These are phyloP conservation scores for Sander lucioperca DNA, from an alignment of 2,113 vertebrate genomes.

Conservation along the genomic window DNA sequence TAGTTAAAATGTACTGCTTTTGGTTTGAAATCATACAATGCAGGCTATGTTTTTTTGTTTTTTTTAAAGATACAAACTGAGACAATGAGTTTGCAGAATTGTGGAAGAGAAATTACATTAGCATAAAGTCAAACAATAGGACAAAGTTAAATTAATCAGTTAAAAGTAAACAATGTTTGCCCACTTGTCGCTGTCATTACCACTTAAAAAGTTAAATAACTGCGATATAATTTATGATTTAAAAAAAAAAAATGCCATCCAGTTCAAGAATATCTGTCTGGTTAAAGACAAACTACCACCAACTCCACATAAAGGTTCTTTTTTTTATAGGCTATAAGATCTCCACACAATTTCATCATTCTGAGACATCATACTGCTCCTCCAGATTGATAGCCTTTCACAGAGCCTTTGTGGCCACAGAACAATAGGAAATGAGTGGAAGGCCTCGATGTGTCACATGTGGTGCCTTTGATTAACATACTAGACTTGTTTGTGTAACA, in stretches of 20 bases:
- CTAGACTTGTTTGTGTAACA: conserved; percentile 79
- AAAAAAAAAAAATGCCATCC: neutral
- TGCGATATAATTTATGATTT: neutral
- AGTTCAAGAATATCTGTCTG: conserved; percentile 2
- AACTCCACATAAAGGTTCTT: neutral
- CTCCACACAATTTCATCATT: conserved; percentile 60
- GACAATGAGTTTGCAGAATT: conserved; percentile 25
- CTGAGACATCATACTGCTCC: conserved; percentile 70
- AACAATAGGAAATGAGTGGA: conserved; percentile 85
- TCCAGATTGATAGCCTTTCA: conserved; percentile 81
- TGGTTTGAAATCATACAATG: neutral
- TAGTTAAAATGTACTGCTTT: conserved; percentile 26
- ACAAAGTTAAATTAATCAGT: conserved; percentile 60
- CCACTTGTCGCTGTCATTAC: conserved; percentile 56
- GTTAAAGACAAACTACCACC: conserved; percentile 20
- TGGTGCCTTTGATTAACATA: conserved; percentile 85
- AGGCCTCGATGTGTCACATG: conserved; percentile 82
- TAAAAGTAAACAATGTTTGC: conserved; percentile 48
- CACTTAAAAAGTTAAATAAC: conserved; percentile 20
- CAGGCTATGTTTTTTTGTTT: neutral
- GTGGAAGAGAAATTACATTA: conserved; percentile 9
- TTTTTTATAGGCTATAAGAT: conserved; percentile 24
- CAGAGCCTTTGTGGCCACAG: conserved; percentile 80
- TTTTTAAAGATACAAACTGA: conserved; percentile 6
- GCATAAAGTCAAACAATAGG: conserved; percentile 46